phyloP scores from a whole-genome alignment of 2,888 invertebrate species.

The Dendrolimus pini region DNA sequence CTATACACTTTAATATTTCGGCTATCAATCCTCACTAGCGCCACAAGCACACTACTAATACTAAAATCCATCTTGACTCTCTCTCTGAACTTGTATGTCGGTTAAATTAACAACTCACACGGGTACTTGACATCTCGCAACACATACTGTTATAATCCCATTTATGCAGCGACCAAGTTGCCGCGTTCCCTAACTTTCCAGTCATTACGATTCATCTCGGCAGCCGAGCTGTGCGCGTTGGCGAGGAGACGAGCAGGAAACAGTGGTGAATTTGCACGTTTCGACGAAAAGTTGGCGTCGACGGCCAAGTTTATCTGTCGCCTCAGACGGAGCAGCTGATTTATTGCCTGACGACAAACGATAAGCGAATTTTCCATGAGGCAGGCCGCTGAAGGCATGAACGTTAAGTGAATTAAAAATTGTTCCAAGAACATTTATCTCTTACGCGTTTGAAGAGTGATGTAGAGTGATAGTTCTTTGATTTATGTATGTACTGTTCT shows the following conservation, averaged over 20 bases:
- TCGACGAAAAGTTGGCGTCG: slow-evolving; percentile 27
- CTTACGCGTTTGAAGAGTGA: not conserved
- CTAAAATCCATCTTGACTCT: no score
- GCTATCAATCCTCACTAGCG: no score
- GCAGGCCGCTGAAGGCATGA: not conserved
- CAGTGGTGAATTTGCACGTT: slow-evolving; percentile 33
- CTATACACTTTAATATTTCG: no score
- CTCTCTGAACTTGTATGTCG: no score
- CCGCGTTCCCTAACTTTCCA: not conserved
- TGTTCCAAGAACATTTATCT: not conserved
- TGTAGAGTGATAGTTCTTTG: not conserved
- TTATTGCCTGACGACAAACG: slow-evolving; percentile 23
- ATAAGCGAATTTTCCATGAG: slow-evolving; percentile 12
- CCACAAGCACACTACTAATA: no score
- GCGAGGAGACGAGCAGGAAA: not conserved
- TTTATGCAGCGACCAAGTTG: not conserved
- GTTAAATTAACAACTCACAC: no score
- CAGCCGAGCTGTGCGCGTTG: not conserved
- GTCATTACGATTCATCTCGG: not conserved
- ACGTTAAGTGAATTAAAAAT: not conserved
- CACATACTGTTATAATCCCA: not conserved
- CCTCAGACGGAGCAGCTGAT: slow-evolving; percentile 28
- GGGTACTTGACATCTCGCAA: not conserved
- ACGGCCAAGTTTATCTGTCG: slow-evolving; percentile 29
- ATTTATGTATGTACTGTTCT: no score